These are phyloP conservation scores for Chrysochloris asiatica DNA, from an alignment of 2,113 vertebrate genomes.

Conservation along the genomic window DNA sequence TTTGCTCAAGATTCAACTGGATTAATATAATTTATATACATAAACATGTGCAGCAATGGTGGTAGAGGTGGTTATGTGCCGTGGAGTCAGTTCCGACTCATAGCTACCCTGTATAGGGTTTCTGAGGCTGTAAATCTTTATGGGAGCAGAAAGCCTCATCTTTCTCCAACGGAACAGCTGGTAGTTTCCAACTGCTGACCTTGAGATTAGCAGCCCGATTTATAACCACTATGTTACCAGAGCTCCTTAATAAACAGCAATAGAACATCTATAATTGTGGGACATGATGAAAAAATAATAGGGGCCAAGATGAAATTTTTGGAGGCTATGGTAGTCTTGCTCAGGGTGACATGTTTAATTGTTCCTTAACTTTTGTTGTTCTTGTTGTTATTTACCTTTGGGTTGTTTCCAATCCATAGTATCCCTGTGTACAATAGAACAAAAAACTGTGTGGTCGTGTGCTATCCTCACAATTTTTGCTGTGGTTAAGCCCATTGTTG, in stretches of 20 bases:
- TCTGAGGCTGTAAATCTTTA: no score
- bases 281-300: not conserved
- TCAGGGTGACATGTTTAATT: not conserved
- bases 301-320: not conserved
- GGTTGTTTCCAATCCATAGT: not conserved
- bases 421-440: not conserved
- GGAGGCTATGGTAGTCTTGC: not conserved
- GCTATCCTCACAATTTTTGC: not conserved
- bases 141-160: no score
- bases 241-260: no score
- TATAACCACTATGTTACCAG: no score
- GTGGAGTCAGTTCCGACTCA: no score
- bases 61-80: no score
- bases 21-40: not conserved
- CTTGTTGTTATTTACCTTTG: not conserved
- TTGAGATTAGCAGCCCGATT: no score
- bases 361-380: not conserved
- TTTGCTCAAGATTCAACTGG: constrained; percentile 1
- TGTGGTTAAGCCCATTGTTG: not conserved
- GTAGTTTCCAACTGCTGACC: no score
- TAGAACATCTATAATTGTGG: not conserved
- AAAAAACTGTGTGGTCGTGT: not conserved
- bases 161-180: no score
- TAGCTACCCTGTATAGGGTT: no score
- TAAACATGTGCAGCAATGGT: not conserved